Evolutionary conservation across 2,888 invertebrate genomes (phyloP).

Genomic region (Diploptera punctata): DNA sequence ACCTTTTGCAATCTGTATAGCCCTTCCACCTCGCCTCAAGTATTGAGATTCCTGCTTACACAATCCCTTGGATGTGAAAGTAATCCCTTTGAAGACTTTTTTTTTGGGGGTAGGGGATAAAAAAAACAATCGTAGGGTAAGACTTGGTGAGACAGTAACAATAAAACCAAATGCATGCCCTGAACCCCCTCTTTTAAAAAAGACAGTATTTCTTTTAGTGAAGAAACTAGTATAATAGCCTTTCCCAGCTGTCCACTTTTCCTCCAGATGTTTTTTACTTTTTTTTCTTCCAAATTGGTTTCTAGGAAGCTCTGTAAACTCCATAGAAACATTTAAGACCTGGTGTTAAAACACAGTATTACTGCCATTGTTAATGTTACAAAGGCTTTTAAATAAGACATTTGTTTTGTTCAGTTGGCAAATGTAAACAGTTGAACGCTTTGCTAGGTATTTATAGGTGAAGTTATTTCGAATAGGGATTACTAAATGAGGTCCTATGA

Average conservation of each 20-base stretch:
- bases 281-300: neutral
- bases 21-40: too few species aligned
- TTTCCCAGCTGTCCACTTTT: neutral
- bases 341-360: too few species aligned
- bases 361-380: too few species aligned
- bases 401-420: too few species aligned
- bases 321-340: too few species aligned
- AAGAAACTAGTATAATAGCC: neutral
- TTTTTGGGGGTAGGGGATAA: neutral
- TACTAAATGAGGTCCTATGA: too few species aligned
- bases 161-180: neutral
- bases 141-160: neutral
- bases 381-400: too few species aligned
- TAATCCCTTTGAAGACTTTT: conserved; percentile 6
- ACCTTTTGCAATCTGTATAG: too few species aligned
- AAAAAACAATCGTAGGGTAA: neutral
- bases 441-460: too few species aligned
- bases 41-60: conserved; percentile 21
- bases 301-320: neutral
- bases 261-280: neutral
- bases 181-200: too few species aligned
- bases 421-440: too few species aligned
- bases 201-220: neutral
- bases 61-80: conserved; percentile 6
- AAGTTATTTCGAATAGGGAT: too few species aligned